Base-by-base conservation (phyloP, 2,113 vertebrate species). In the Hippocampus zosterae region DNA sequence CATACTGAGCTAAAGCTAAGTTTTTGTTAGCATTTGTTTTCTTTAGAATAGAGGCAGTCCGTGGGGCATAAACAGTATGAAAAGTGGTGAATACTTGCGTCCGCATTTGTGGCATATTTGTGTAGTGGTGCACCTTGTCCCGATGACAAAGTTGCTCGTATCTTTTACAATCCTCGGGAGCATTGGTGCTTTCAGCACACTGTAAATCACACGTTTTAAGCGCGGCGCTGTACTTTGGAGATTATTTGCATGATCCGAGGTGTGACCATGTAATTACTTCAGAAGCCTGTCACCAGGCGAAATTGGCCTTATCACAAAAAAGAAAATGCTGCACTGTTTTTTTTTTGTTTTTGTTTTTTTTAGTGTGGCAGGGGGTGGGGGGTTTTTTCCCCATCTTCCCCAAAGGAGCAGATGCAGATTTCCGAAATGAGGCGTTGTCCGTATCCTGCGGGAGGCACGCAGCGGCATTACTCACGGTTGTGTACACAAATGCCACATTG, bases 391-490 rank as follows among this genome's bases (percentile, higher is more conserved):
- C 27, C 48, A 25, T 19, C 50, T 0, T 2, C 19, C 52, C 27
- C 48, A 25, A 59, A 67, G 57, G 75, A 60, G 40, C 65, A 53
- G 7, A 60, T 65, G 73, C 69, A 70, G 11, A 70, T 74, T 66
- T 75, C 70, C 70, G 27, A 64, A 64, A 78, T 74, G 67, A 77
- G 72, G 37, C 70, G 59, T 27, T 44, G 68, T 67, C 73, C 76
- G 33, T 61, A 64, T 76, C 78, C 73, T 82, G 60, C 70, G 69
- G 71, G 70, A 72, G 66, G 74, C n/a, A 11, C 37, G 50, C 69
- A 69, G 73, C 15, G 46, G 71, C 76, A 67, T 81, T 64, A 75
- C 27, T 84, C 78, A 79, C 27, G 55, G 48, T 64, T 79, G 66
- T 52, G 18, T 61, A 71, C 64, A 44, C 62, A 55, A 62, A 73